Evolutionary conservation across 2,888 invertebrate genomes (phyloP).

Genomic region (Blastobasis adustella): DNA sequence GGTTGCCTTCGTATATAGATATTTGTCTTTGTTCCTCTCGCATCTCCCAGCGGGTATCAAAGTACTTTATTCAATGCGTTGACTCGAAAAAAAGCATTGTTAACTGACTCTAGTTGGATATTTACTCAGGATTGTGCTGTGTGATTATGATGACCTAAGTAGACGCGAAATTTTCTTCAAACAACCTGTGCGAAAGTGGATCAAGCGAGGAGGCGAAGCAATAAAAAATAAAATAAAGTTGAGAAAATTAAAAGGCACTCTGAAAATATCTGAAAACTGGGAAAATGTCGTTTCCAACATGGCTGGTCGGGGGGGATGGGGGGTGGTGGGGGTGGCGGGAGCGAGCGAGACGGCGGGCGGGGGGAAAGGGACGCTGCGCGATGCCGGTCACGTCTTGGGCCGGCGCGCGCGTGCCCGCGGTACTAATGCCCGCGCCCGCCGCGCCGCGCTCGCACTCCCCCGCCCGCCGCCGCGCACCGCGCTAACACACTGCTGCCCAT

Average conservation of each 20-base stretch:
- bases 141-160: no score
- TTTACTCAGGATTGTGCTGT: no score
- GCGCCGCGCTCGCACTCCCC: conserved; percentile 55
- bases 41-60: no score
- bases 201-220: no score
- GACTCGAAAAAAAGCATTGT: no score
- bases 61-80: no score
- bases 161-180: no score
- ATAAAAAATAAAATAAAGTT: conserved; percentile 51
- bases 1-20: conserved; percentile 27
- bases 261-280: conserved; percentile 66
- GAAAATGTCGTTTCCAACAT: conserved; percentile 66
- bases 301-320: conserved; percentile 64
- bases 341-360: conserved; percentile 57
- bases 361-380: conserved; percentile 68
- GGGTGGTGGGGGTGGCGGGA: conserved; percentile 55
- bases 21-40: conserved; percentile 11
- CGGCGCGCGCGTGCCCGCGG: conserved; percentile 69
- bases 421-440: conserved; percentile 63
- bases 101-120: no score
- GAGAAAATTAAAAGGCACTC: conserved; percentile 61
- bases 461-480: conserved; percentile 51
- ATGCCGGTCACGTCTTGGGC: conserved; percentile 73
- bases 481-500: conserved; percentile 24
- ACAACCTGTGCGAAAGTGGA: no score